phyloP scores from a whole-genome alignment of 2,797 vertebrate species.

The Xenops minutus region DNA sequence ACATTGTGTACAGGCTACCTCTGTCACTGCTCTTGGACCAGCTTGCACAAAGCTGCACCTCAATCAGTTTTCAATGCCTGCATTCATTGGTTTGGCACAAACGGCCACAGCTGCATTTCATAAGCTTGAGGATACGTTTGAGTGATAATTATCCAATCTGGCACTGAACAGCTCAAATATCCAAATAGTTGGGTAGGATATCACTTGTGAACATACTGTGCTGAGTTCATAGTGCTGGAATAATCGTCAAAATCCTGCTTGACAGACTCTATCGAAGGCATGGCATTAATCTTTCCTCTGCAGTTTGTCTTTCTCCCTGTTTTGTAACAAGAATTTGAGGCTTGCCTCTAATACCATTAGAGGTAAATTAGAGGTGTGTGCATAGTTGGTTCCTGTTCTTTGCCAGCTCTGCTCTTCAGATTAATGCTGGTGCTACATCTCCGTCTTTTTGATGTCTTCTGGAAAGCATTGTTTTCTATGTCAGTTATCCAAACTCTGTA shows the following conservation, averaged over 20 bases:
- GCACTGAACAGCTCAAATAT: not conserved
- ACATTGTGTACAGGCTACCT: accelerated
- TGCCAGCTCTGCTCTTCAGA: not conserved
- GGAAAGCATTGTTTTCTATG: not conserved
- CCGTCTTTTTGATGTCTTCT: not conserved
- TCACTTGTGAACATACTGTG: not conserved
- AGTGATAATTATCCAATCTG: not conserved
- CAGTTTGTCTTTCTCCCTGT: not conserved
- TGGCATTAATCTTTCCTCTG: not conserved
- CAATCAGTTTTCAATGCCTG: not conserved
- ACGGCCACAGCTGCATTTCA: not conserved
- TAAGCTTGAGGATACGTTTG: not conserved
- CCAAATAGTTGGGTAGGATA: not conserved
- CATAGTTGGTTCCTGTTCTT: not conserved
- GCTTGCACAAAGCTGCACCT: not conserved
- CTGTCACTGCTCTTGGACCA: not conserved
- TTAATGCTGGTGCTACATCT: not conserved
- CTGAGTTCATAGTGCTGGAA: not conserved
- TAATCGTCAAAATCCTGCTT: not conserved
- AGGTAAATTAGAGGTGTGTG: not conserved
- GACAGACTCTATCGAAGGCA: not conserved
- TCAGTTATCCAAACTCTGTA: not conserved
- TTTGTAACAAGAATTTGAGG: not conserved
- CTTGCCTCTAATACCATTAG: not conserved
- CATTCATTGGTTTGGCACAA: not conserved